Evolutionary conservation across 2,113 vertebrate genomes (phyloP).

Genomic region (Xiphophorus hellerii): DNA sequence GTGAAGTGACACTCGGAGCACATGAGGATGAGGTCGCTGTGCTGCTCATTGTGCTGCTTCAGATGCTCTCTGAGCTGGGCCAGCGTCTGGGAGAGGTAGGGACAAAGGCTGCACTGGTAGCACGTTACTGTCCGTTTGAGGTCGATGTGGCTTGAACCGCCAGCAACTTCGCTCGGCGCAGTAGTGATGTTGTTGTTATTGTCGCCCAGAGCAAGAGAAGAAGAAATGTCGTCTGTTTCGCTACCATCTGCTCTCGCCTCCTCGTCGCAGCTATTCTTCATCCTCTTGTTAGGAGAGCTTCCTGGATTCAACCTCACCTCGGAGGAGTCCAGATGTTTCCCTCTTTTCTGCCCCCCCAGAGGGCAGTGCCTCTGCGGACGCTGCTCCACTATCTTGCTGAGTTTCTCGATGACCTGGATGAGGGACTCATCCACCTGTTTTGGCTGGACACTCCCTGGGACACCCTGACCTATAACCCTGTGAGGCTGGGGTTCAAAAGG

Average conservation of each 20-base stretch:
- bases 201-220: constrained; percentile 30
- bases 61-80: constrained; percentile 88
- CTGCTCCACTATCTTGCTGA: constrained; percentile 96
- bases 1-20: constrained; percentile 91
- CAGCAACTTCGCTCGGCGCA: constrained; percentile 10
- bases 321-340: constrained; percentile 52
- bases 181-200: constrained; percentile 38
- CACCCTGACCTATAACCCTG: constrained; percentile 48
- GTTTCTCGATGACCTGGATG: constrained; percentile 95
- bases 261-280: constrained; percentile 65
- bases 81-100: constrained; percentile 87
- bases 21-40: constrained; percentile 92
- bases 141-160: constrained; percentile 44
- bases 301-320: constrained; percentile 58
- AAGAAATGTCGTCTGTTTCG: neutral
- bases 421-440: constrained; percentile 86
- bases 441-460: constrained; percentile 61
- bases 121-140: constrained; percentile 82
- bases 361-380: constrained; percentile 84
- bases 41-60: constrained; percentile 90
- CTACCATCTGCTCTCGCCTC: constrained; percentile 47
- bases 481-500: constrained; percentile 33
- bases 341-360: constrained; percentile 86
- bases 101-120: constrained; percentile 95
- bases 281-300: constrained; percentile 76